phyloP scores from a whole-genome alignment of 2,113 vertebrate species.

The Pristiophorus japonicus region DNA sequence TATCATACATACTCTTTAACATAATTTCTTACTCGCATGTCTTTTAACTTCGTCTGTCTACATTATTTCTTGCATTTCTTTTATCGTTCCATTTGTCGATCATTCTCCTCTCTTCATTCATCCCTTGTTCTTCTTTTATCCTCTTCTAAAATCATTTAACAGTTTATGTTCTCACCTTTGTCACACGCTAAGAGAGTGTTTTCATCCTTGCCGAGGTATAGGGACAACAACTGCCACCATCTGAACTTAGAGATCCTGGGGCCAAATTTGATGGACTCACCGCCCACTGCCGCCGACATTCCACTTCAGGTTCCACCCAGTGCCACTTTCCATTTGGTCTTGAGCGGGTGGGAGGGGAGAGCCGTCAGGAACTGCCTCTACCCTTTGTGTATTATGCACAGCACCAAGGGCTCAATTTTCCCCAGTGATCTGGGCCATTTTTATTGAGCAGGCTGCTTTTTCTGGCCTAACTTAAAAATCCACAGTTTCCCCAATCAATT shows the following conservation, averaged over 20 bases:
- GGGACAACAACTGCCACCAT: neutral
- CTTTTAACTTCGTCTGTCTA: neutral
- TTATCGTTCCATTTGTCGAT: neutral
- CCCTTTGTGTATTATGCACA: too few species aligned
- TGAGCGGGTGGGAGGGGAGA: too few species aligned
- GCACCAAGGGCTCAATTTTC: too few species aligned
- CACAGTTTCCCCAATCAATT: too few species aligned
- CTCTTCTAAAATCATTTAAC: neutral
- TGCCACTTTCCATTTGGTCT: too few species aligned
- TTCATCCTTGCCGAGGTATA: neutral
- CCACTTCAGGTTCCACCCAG: too few species aligned
- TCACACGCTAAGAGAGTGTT: neutral
- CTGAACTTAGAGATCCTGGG: neutral
- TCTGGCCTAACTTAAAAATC: too few species aligned
- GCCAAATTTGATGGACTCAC: too few species aligned
- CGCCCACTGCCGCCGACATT: too few species aligned
- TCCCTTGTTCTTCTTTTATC: neutral
- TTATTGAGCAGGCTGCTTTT: too few species aligned
- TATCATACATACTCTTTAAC: neutral
- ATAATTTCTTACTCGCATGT: neutral
- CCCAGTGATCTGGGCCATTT: too few species aligned
- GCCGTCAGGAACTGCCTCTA: too few species aligned
- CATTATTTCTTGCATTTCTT: neutral
- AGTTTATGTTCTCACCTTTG: neutral
- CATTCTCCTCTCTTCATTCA: neutral